Percentiles rank a stretch among this genome's conserved stretches.
Conservation (phyloP, 2,113 vertebrate genomes). For the Bufo bufo region DNA sequence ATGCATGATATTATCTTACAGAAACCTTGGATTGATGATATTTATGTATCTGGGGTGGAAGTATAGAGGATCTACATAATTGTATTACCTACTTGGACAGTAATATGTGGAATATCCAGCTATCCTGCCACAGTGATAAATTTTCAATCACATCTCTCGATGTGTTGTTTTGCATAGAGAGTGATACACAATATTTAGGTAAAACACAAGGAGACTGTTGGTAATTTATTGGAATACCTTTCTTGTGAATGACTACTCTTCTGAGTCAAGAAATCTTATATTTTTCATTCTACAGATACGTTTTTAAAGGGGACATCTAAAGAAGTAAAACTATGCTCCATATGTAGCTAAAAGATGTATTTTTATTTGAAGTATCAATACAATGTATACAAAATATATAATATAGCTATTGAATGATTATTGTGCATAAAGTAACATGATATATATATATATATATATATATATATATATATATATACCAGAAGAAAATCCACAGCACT, state of each 20-base stretch:
- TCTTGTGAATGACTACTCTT: background rate
- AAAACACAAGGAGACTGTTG: constrained; percentile 42
- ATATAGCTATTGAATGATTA: too few species aligned
- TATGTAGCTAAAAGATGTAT: background rate
- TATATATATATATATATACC: too few species aligned
- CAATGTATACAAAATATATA: too few species aligned
- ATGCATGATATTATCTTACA: constrained; percentile 54
- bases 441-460: too few species aligned
- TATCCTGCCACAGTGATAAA: constrained; percentile 46
- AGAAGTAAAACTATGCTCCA: background rate
- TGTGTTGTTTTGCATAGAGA: constrained; percentile 49
- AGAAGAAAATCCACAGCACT: too few species aligned
- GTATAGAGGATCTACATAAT: constrained; percentile 48
- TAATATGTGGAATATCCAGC: constrained; percentile 44
- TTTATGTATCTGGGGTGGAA: constrained; percentile 39
- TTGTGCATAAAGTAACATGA: too few species aligned
- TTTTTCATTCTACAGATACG: background rate
- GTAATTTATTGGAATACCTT: constrained; percentile 33
- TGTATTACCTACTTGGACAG: constrained; percentile 50
- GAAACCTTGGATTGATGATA: constrained; percentile 52
- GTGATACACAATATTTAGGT: constrained; percentile 36
- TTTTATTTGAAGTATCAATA: background rate
- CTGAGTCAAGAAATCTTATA: constrained; percentile 7
- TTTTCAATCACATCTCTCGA: constrained; percentile 46
- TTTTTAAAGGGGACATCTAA: background rate